These are phyloP conservation scores for Orius insidiosus DNA, from an alignment of 1,140 invertebrate species.

Conservation along the genomic window DNA sequence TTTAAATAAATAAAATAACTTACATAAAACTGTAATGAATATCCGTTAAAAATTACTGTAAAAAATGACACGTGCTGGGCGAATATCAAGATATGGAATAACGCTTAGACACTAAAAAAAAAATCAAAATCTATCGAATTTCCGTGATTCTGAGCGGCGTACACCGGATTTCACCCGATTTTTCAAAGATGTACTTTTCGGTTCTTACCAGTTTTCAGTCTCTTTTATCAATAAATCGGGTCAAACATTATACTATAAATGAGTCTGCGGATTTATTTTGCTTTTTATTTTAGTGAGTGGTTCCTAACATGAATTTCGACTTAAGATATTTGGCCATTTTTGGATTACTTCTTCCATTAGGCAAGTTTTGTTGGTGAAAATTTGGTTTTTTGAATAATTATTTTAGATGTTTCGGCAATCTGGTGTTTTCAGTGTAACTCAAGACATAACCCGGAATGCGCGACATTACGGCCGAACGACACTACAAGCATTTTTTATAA, in stretches of 20 bases:
- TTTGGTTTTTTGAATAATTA: background rate
- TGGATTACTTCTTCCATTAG: no score
- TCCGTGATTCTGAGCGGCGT: background rate
- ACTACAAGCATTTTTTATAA: slow-evolving; percentile 14
- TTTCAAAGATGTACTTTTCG: background rate
- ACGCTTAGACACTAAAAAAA: background rate
- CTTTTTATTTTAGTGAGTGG: no score
- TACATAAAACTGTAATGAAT: no score
- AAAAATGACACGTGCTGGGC: no score
- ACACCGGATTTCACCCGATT: background rate
- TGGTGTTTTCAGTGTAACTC: slow-evolving; percentile 20
- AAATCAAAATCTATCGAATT: background rate
- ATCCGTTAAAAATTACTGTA: no score
- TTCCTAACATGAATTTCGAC: no score
- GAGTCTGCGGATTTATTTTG: no score
- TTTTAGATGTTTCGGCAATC: slow-evolving; percentile 6
- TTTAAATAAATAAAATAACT: no score
- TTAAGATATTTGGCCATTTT: no score
- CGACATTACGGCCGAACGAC: slow-evolving; percentile 9
- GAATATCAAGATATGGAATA: no score
- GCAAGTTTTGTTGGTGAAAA: no score
- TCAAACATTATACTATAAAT: no score
- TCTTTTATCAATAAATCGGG: background rate
- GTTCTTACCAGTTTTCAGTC: background rate
- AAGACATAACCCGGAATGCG: slow-evolving; percentile 14